A percentile compares a stretch with the other conserved stretches of the same genome.
Conservation (phyloP, 1,140 invertebrate genomes). For the Eriocheir sinensis region DNA sequence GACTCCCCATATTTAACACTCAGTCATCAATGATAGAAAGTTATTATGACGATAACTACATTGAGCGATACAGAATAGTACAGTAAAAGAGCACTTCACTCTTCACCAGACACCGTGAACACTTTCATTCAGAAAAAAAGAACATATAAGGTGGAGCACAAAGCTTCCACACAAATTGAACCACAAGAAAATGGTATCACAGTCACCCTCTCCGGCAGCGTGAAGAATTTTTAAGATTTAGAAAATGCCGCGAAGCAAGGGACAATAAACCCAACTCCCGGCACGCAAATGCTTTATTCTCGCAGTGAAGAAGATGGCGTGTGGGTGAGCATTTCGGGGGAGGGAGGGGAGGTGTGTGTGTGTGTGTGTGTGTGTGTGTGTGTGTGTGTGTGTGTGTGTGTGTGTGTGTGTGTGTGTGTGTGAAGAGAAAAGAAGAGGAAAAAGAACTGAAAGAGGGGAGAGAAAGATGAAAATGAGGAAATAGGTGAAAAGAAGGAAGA, state of each 20-base stretch:
- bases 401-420: constrained; percentile 49
- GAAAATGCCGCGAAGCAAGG: not conserved
- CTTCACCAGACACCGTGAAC: no score
- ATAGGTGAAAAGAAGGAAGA: not conserved
- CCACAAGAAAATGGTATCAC: not conserved
- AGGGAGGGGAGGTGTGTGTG: constrained; percentile 7
- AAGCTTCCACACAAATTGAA: no score
- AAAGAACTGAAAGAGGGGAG: not conserved
- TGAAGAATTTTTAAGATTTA: not conserved
- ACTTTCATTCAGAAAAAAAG: no score
- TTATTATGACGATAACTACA: no score
- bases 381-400: constrained; percentile 43
- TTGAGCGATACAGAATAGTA: no score
- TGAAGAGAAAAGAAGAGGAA: not conserved
- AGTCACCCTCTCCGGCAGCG: not conserved
- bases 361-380: constrained; percentile 44
- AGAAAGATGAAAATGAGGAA: not conserved
- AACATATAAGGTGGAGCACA: no score
- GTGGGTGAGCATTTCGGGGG: not conserved
- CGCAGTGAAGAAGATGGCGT: not conserved
- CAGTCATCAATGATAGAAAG: no score
- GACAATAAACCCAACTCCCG: not conserved
- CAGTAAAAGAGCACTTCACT: no score
- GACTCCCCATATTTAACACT: no score
- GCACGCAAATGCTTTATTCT: not conserved